Conservation (phyloP, 2,113 vertebrate genomes). For the Leiothrix lutea region DNA sequence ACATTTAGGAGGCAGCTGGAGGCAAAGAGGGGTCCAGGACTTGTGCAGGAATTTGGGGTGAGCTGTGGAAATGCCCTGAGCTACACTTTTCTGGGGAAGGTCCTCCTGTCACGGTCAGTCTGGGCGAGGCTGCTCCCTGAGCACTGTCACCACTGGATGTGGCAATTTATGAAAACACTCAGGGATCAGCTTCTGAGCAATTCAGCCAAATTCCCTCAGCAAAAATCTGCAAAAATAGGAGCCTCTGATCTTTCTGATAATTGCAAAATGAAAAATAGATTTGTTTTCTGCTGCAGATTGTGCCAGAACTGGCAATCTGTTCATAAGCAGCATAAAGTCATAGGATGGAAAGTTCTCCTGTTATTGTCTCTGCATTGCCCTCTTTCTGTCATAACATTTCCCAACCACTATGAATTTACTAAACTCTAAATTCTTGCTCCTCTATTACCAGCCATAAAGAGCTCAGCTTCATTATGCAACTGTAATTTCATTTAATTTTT, state of each 20-base stretch:
- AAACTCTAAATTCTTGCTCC: neutral
- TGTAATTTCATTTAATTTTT: slow-evolving; percentile 14
- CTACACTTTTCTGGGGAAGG: neutral
- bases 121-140: neutral
- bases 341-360: neutral
- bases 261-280: slow-evolving; percentile 9
- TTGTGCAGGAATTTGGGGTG: neutral
- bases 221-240: neutral
- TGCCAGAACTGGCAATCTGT: slow-evolving; percentile 32
- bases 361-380: slow-evolving; percentile 49
- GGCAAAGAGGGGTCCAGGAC: neutral
- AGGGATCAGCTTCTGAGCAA: neutral
- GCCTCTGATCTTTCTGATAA: neutral
- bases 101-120: neutral
- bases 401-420: neutral
- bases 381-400: slow-evolving; percentile 59
- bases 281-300: neutral
- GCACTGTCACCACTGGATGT: neutral
- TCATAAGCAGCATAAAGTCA: neutral
- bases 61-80: neutral
- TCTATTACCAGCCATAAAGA: slow-evolving; percentile 22
- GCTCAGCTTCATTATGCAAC: slow-evolving; percentile 20
- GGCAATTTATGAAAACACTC: fast-evolving
- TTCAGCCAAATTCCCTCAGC: neutral
- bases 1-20: neutral